Evolutionary conservation across 2,888 invertebrate species (phyloP), one percentile per base, ranked within the genome.

Genomic region (Scaptomyza parva): DNA sequence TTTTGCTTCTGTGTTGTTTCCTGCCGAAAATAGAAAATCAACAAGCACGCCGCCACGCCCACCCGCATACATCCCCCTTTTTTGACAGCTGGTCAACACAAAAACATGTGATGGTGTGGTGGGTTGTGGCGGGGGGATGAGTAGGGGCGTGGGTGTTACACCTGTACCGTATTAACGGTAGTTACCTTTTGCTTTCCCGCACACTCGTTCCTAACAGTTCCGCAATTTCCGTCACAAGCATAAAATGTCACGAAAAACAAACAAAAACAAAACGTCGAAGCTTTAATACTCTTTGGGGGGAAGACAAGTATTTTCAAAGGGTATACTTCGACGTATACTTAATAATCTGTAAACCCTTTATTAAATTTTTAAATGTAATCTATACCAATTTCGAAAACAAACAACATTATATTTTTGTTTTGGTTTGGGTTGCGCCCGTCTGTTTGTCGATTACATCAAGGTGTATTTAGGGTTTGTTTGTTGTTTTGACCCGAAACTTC

Each of bases 21-120:
- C 26, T 40, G 30, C 33, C 20, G n/a, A 54, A 47, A 39, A 37
- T 9, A 26, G 7, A 22, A 53, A 61, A 55, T 65, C 60, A 70
- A 73, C 76, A 75, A 76, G 55, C 18, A 7, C 50, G 55, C 30
- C 50, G 55, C 30, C 39, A 51, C 60, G 18, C 59, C 55, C 20
- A 52, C 51, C 26, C 17, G 9, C 18, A 3, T 33, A 18, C 28
- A 40, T 41, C 20, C 55, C 55, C 2, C 12, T 24, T 14, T 44
- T 17, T 57, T 59, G 66, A 48, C 71, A 62, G 35, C 11, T 51
- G 59, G n/a, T n/a, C n/a, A n/a, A n/a, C n/a, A n/a, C n/a, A n/a
- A n/a, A n/a, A n/a, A n/a, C n/a, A n/a, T n/a, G n/a, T n/a, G n/a
- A n/a, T n/a, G n/a, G n/a, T n/a, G n/a, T n/a, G n/a, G n/a, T n/a